A percentile compares a stretch with the other conserved stretches of the same genome.
phyloP scores from a whole-genome alignment of 2,113 vertebrate species.

The Dryoscopus gambensis region DNA sequence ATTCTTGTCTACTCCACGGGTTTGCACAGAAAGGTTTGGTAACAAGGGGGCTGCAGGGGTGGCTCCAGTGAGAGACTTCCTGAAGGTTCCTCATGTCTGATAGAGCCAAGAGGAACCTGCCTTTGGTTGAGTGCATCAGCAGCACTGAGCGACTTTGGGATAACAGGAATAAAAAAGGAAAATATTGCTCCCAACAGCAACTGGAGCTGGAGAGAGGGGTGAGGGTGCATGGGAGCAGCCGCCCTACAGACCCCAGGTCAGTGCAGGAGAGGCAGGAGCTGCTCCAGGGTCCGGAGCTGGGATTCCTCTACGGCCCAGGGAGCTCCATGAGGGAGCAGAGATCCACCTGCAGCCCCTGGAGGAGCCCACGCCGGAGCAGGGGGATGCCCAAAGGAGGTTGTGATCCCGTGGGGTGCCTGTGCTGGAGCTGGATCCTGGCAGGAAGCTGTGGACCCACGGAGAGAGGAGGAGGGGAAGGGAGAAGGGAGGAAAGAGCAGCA shows the following conservation, averaged over 20 bases:
- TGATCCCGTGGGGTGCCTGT: neutral
- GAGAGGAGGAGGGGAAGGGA: neutral
- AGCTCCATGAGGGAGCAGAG: neutral
- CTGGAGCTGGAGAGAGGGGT: neutral
- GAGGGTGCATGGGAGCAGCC: neutral
- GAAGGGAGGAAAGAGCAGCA: neutral
- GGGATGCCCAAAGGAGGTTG: neutral
- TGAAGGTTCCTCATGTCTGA: neutral
- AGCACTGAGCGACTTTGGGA: neutral
- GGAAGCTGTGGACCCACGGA: neutral
- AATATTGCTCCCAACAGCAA: neutral
- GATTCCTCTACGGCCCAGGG: neutral
- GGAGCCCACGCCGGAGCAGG: neutral
- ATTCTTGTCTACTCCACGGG: neutral
- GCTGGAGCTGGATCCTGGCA: neutral
- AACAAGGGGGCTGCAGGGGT: neutral
- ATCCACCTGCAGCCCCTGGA: neutral
- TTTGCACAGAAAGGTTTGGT: neutral
- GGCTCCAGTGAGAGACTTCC: neutral
- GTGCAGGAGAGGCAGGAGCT: neutral
- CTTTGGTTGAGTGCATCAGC: neutral
- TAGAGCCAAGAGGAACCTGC: neutral
- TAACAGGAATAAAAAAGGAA: neutral
- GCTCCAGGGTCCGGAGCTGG: neutral
- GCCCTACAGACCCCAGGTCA: neutral